These are phyloP conservation scores for Physella acuta DNA, from an alignment of 1,140 invertebrate species.

Conservation along the genomic window DNA sequence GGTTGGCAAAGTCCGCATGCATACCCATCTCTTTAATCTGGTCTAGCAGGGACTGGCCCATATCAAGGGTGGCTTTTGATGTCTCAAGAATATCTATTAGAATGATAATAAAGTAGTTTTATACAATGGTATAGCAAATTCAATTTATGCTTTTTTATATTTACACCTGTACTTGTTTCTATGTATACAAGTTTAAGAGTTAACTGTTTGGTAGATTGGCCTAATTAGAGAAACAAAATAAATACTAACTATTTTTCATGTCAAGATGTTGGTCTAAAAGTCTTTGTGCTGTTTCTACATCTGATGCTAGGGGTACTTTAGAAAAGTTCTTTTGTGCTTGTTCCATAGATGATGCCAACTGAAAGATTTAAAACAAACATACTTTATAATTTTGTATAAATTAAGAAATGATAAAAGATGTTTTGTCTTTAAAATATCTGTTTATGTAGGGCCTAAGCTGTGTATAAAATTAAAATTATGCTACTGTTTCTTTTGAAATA, in stretches of 20 bases:
- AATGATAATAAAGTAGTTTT: neutral
- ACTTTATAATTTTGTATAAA: no score
- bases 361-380: no score
- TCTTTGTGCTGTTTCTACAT: slow-evolving; percentile 64
- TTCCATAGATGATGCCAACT: slow-evolving; percentile 73
- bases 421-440: no score
- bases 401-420: no score
- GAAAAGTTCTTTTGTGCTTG: slow-evolving; percentile 61
- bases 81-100: slow-evolving; percentile 70
- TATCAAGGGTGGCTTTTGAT: slow-evolving; percentile 75
- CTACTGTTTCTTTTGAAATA: no score
- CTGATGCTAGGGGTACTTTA: slow-evolving; percentile 47
- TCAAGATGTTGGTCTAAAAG: slow-evolving; percentile 60
- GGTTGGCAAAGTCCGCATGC: slow-evolving; percentile 57
- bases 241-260: slow-evolving; percentile 54
- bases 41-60: slow-evolving; percentile 76
- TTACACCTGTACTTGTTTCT: no score
- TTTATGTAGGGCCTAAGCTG: no score
- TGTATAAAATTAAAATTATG: no score
- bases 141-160: neutral
- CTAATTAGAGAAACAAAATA: neutral
- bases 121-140: neutral
- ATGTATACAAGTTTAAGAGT: no score
- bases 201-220: no score
- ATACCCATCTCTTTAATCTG: slow-evolving; percentile 62